A percentile compares a stretch with the other conserved stretches of the same genome.
Evolutionary conservation across 2,888 invertebrate genomes (phyloP).

Genomic region (Nephrocerus scutellatus): DNA sequence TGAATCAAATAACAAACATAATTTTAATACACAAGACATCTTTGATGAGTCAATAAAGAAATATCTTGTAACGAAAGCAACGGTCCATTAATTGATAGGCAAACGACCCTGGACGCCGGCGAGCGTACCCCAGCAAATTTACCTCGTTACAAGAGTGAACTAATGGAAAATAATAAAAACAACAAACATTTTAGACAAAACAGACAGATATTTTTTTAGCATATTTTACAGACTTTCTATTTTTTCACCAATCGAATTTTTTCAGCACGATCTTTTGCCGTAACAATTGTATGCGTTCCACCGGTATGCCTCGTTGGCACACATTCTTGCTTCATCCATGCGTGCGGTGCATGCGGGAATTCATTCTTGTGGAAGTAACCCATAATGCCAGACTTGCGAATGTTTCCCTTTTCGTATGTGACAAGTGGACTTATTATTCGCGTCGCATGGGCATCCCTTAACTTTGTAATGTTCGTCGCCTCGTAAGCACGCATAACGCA

Average conservation of each 20-base stretch:
- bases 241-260: conserved; percentile 32
- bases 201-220: no score
- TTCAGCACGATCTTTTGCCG: conserved; percentile 60
- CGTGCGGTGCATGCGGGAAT: conserved; percentile 31
- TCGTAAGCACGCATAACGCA: conserved; percentile 64
- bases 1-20: no score
- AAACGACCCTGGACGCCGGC: no score
- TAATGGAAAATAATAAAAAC: no score
- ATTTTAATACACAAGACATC: no score
- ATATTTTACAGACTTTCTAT: no score
- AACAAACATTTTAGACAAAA: no score
- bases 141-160: no score
- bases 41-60: no score
- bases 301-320: conserved; percentile 65
- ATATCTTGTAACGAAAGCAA: no score
- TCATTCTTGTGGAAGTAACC: conserved; percentile 40
- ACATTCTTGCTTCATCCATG: conserved; percentile 33
- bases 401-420: conserved; percentile 61
- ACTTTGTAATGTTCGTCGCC: conserved; percentile 47
- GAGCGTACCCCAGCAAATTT: no score
- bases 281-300: conserved; percentile 67
- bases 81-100: no score
- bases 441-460: conserved; percentile 53
- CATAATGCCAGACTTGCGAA: conserved; percentile 39
- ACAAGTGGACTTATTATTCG: conserved; percentile 63